phyloP scores from a whole-genome alignment of 2,797 vertebrate species.

The Clarias fuscus region DNA sequence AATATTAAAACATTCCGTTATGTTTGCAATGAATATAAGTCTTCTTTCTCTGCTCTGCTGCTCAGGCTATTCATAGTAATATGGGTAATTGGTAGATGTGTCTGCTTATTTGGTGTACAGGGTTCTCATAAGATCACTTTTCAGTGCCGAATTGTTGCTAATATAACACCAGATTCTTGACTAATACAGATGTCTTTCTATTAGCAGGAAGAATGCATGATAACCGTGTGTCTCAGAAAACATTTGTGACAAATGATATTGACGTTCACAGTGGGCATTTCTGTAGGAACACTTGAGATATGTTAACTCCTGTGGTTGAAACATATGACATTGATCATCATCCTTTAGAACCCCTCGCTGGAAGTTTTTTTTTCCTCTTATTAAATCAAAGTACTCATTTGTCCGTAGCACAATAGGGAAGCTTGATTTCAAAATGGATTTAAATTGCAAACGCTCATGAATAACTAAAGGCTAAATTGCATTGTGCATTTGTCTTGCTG shows the following conservation, averaged over 20 bases:
- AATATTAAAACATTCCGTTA: background rate
- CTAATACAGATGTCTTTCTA: background rate
- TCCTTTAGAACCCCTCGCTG: constrained; percentile 1
- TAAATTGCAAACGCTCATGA: background rate
- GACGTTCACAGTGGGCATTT: constrained; percentile 35
- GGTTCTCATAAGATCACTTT: background rate
- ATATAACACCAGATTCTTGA: background rate
- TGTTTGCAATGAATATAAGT: background rate
- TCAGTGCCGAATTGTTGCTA: constrained; percentile 1
- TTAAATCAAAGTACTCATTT: constrained; percentile 6
- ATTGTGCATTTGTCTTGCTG: background rate
- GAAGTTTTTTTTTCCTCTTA: background rate
- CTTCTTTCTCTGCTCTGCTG: background rate
- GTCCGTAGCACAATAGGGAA: background rate
- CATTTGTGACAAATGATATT: constrained; percentile 32
- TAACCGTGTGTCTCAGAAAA: background rate
- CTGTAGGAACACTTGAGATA: constrained; percentile 11
- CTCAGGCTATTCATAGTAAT: background rate
- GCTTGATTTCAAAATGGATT: background rate
- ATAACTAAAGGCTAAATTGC: background rate
- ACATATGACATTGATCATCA: constrained; percentile 18
- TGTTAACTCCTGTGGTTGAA: constrained; percentile 14
- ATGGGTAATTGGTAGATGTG: background rate
- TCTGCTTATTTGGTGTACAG: background rate
- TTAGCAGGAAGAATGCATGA: background rate